Evolutionary conservation across 2,888 invertebrate genomes (phyloP).

Genomic region (Tubulanus polymorphus): DNA sequence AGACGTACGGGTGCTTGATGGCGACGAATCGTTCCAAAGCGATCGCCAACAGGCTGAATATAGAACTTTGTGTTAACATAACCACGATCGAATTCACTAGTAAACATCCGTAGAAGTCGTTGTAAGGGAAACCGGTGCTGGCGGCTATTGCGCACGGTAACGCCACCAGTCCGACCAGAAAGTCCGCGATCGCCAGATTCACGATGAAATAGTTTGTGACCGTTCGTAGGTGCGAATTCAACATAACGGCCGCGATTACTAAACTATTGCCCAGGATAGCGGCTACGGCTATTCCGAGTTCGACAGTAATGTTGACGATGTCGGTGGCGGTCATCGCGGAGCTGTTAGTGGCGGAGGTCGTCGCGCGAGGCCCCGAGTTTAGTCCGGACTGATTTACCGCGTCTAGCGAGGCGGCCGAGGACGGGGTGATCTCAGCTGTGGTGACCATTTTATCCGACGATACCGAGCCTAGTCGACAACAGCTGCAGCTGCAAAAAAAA

Average conservation of each 20-base stretch:
- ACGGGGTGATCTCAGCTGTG: no score
- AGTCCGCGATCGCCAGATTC: slow-evolving; percentile 38
- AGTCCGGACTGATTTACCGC: no score
- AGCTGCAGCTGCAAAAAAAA: no score
- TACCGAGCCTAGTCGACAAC: no score
- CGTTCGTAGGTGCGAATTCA: slow-evolving; percentile 29
- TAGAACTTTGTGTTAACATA: slow-evolving; percentile 46
- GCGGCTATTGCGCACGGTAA: slow-evolving; percentile 34
- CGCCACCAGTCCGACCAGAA: slow-evolving; percentile 38
- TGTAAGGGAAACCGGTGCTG: slow-evolving; percentile 29
- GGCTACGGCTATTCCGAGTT: slow-evolving; percentile 29
- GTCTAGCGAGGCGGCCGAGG: no score
- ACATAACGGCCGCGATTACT: slow-evolving; percentile 32
- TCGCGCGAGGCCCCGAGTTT: no score
- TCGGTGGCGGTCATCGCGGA: no score
- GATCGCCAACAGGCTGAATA: slow-evolving; percentile 43
- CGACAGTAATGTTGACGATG: slow-evolving; percentile 34
- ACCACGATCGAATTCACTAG: slow-evolving; percentile 45
- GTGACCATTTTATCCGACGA: no score
- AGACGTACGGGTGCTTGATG: slow-evolving; percentile 43
- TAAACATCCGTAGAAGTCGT: slow-evolving; percentile 36
- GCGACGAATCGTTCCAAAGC: slow-evolving; percentile 47
- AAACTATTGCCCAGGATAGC: slow-evolving; percentile 32
- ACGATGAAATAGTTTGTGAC: slow-evolving; percentile 42
- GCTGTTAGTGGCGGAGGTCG: no score